Evolutionary conservation across 2,888 invertebrate species (phyloP).

Genomic region (Scaeva pyrastri): DNA sequence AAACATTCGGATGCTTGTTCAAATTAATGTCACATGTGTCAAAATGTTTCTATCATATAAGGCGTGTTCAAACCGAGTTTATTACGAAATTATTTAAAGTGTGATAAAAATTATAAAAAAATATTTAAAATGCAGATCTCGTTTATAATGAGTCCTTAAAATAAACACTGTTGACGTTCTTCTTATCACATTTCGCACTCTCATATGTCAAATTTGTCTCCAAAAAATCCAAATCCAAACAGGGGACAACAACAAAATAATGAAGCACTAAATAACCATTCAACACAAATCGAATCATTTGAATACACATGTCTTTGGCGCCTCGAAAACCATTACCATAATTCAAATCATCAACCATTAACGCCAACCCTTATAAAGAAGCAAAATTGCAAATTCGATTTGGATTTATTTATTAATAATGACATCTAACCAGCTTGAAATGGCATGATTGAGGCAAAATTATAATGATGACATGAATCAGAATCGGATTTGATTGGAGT

Average conservation of each 20-base stretch:
- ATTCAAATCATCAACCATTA: constrained; percentile 36
- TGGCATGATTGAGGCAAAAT: constrained; percentile 49
- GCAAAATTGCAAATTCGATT: constrained; percentile 46
- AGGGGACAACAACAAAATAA: background rate
- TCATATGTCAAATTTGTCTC: too few species aligned
- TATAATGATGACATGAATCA: constrained; percentile 67
- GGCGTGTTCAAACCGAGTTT: too few species aligned
- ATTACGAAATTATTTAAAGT: too few species aligned
- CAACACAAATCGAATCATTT: constrained; percentile 28
- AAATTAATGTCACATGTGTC: too few species aligned
- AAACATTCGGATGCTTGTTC: too few species aligned
- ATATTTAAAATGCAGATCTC: too few species aligned
- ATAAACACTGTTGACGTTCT: too few species aligned
- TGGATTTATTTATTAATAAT: constrained; percentile 54
- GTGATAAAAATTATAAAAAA: too few species aligned
- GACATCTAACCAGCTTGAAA: constrained; percentile 54
- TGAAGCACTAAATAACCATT: background rate
- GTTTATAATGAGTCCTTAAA: too few species aligned
- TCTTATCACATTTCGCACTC: too few species aligned
- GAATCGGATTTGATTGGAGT: constrained; percentile 14
- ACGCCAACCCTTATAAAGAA: constrained; percentile 46
- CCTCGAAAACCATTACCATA: constrained; percentile 47
- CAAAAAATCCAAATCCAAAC: background rate
- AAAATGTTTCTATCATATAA: too few species aligned
- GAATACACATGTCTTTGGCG: constrained; percentile 41